Base-by-base conservation (phyloP, 1,140 invertebrate genomes). In the Arctopsyche grandis region DNA sequence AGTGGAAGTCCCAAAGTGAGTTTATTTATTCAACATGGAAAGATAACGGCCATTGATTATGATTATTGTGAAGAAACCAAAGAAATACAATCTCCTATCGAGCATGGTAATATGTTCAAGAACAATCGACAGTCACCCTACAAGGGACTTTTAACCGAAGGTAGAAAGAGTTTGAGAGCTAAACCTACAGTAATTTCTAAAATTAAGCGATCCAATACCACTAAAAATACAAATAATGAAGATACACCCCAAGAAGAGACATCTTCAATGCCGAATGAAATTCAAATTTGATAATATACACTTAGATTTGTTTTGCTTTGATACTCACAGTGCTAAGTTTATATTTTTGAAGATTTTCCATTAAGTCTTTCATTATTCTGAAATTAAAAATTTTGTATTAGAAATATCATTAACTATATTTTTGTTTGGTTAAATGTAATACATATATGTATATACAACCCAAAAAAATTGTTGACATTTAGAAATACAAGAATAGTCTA, bases 31-130 rank as follows among this genome's bases (percentile, higher is more conserved):
- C 81, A 78, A 38, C 75, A 80, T 16, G 79, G 81, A 10, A 71
- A 75, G 24, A 29, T 75, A 7, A 75, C 71, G 9, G 73, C 26
- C 22, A 80, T 78, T 24, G 79, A 82, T 69, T 82, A 82, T 48
- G 81, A 82, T 21, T 82, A 82, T 58, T 82, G 81, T 52, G 81
- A 82, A 69, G 81, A 82, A 12, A 82, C 81, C 9, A 82, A 82
- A 78, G 78, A 82, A 79, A 82, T 82, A 52, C 81, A 82, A 74
- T 73, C 78, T 4, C 81, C 81, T 0, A 43, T 80, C n/a, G 70
- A 82, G 26, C 74, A 77, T n/a, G 70, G 78, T 52, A 82, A 82
- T 38, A 79, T 82, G 0, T 82, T 82, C 44, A 78, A 75, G 38
- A 76, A 75, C 19, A 80, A 75, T 77, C 60, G 81, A 29, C 79